These are phyloP conservation scores for Pantherophis alleghaniensis DNA, from an alignment of 2,797 vertebrate genomes.

Conservation along the genomic window DNA sequence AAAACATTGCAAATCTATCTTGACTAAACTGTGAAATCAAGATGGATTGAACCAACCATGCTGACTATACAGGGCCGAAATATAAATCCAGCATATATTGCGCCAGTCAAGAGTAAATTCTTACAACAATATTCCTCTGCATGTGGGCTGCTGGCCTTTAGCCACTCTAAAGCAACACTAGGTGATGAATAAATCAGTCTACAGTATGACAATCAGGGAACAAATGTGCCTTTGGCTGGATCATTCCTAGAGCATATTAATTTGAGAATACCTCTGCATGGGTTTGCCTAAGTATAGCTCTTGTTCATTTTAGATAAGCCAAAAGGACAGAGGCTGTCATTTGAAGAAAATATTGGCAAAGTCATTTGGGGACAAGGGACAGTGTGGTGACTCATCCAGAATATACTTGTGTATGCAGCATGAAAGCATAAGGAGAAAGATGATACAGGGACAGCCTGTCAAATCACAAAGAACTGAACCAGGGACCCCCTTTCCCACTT, in stretches of 20 bases:
- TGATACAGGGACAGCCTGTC: conserved; percentile 39
- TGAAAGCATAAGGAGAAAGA: conserved; percentile 47
- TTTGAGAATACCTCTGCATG: conserved; percentile 39
- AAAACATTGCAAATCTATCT: background rate
- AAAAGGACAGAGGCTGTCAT: conserved; percentile 43
- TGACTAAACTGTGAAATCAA: background rate
- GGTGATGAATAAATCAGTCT: background rate
- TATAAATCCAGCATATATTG: background rate
- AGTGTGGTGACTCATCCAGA: conserved; percentile 47
- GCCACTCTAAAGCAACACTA: background rate
- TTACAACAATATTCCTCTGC: background rate
- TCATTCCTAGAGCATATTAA: background rate
- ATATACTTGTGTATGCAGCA: conserved; percentile 36
- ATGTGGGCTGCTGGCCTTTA: background rate
- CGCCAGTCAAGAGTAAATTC: background rate
- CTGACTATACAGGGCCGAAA: background rate
- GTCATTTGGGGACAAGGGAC: conserved; percentile 50
- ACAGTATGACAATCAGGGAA: background rate
- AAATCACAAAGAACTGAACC: conserved; percentile 44
- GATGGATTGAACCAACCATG: background rate
- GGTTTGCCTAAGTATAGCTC: conserved; percentile 36
- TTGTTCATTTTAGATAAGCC: conserved; percentile 42
- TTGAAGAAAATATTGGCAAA: conserved; percentile 42
- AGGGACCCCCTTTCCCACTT: conserved; percentile 17
- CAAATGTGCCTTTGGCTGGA: background rate